Evolutionary conservation across 2,113 vertebrate species (phyloP), one percentile per base, ranked within the genome.

Genomic region (Rissa tridactyla): DNA sequence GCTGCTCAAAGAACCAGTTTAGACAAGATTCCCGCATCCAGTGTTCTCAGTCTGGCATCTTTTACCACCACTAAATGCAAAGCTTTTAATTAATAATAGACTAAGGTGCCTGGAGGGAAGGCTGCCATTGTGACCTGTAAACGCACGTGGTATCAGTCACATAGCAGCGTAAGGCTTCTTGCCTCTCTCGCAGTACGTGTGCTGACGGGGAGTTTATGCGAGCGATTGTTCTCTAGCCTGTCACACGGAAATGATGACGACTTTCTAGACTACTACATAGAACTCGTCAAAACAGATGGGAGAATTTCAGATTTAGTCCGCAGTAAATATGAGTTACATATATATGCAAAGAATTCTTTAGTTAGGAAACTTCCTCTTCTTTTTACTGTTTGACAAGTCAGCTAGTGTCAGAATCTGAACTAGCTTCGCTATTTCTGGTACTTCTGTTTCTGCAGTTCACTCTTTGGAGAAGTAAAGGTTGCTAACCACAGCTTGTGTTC

Each of bases 161-260:
- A 15, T 11, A 40, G 68, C 82, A 30, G 15, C 9, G 4, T 15
- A 9, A 18, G 60, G 76, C 52, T 68, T 20, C 57, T 47, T 12
- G 27, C 44, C 32, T 46, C 42, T 21, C 44, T 10, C 13, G 40
- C 65, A 13, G 1, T 4, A 5, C 15, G 10, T 5, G 3, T 14
- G 16, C 8, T 44, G 57, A 9, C 1, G 5, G 42, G 26, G 11
- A 12, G 11, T 80, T 80, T 40, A 5, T 0, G 0, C 23, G 55
- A 69, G 52, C 3, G 3, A 15, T 27, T 32, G n/a, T 21, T 44
- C 85, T 32, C 65, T 36, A 6, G 40, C 13, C 38, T 42, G 4
- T 47, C 29, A 51, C 64, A 32, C n/a, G 71, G 15, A 70, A 46
- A 29, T 15, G 32, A 17, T 7, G 6, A 11, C 18, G 51, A 32